Conservation (phyloP, 2,888 invertebrate species). For the Mesorhabditis spiculigera region DNA sequence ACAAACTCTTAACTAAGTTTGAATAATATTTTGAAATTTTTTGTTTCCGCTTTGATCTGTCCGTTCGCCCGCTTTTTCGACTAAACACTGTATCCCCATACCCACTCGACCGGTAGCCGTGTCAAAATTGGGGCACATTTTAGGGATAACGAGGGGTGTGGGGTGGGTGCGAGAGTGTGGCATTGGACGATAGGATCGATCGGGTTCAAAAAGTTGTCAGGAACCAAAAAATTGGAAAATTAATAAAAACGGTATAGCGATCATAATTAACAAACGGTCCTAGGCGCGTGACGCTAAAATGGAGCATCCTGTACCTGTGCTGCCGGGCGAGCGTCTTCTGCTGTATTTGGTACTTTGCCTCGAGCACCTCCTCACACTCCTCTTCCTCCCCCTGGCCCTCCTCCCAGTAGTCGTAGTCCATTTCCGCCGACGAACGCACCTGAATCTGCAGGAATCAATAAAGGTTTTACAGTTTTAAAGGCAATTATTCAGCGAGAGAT, state of each 20-base stretch:
- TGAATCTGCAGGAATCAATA: neutral
- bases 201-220: neutral
- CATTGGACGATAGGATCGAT: neutral
- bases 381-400: neutral
- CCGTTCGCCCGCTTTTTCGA: too few species aligned
- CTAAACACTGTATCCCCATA: too few species aligned
- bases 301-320: neutral
- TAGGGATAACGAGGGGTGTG: slow-evolving; percentile 6
- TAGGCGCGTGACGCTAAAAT: too few species aligned
- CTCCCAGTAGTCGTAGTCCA: slow-evolving; percentile 4
- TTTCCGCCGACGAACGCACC: neutral
- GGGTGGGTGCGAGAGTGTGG: neutral
- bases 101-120: too few species aligned
- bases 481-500: too few species aligned
- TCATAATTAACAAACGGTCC: too few species aligned
- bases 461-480: too few species aligned
- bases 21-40: too few species aligned
- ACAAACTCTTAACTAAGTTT: too few species aligned
- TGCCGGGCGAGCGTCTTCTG: neutral
- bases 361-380: slow-evolving; percentile 5
- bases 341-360: slow-evolving; percentile 5
- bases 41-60: too few species aligned
- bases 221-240: neutral
- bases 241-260: too few species aligned
- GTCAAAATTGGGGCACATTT: neutral